Evolutionary conservation across 2,113 vertebrate species (phyloP).

Genomic region (Oreochromis niloticus): DNA sequence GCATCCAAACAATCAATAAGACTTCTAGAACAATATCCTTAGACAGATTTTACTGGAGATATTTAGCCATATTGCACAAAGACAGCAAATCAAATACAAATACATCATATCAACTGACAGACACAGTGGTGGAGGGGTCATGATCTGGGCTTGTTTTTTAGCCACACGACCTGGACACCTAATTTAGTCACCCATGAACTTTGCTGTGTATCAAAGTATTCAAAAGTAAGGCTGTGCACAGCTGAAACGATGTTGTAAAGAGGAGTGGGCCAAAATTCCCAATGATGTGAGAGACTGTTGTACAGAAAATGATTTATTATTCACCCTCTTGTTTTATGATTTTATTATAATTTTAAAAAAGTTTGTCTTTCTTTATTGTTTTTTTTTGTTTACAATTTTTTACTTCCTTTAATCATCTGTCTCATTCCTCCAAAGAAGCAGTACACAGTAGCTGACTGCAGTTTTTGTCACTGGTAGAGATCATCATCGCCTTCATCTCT

Average conservation of each 20-base stretch:
- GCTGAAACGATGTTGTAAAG: background rate
- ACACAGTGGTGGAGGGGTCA: background rate
- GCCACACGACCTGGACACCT: background rate
- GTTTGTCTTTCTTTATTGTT: background rate
- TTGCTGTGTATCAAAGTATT: background rate
- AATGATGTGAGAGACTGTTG: background rate
- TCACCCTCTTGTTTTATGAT: background rate
- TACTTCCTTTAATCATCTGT: background rate
- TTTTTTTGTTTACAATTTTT: background rate
- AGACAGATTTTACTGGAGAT: background rate
- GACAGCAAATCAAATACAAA: background rate
- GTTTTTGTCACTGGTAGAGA: conserved; percentile 72
- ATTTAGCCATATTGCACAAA: background rate
- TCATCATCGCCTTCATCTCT: conserved; percentile 71
- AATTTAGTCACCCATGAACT: background rate
- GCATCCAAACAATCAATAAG: background rate
- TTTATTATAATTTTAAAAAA: background rate
- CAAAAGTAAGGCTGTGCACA: background rate
- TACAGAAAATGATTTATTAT: background rate
- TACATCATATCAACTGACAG: background rate
- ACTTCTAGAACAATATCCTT: background rate
- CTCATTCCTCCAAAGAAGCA: background rate
- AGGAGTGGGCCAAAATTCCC: background rate
- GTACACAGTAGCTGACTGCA: background rate
- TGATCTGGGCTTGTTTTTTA: background rate